Base-by-base conservation (phyloP, 2,888 invertebrate species). In the Hirtodrosophila duncani region DNA sequence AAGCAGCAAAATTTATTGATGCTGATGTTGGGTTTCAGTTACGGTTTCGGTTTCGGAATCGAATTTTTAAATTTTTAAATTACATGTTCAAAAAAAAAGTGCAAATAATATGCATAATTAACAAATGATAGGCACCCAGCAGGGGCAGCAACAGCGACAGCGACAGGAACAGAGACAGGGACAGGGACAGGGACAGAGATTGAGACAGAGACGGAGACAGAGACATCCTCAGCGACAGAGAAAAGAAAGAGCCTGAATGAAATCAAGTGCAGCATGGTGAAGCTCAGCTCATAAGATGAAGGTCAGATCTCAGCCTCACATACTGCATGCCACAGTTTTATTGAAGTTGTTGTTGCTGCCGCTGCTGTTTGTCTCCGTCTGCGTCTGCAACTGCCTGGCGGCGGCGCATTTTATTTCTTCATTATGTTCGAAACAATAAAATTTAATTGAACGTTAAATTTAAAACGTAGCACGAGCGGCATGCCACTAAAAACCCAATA, bases 391-490 rank as follows among this genome's bases (percentile, higher is more conserved):
- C 23, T 57, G 65, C 38, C 65, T 55, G 34, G n/a, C n/a, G n/a
- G 67, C 64, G 59, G 68, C 71, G 49, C 34, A 61, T 57, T 69
- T 69, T 69, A 69, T 71, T 69, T 71, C 71, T 69, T 69, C 71
- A 69, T 69, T 69, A 71, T 64, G 64, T 59, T 51, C 67, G 62
- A 67, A 69, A 71, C 68, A 69, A 69, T 69, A 67, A 71, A 69
- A 69, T 69, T 67, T 71, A 69, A 71, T 69, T 69, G 68, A 71
- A 69, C 68, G 63, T 71, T 69, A 70, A 70, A 69, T 71, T 69
- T 71, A 71, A 67, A 68, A 55, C 64, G 71, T 50, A 71, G 71
- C 68, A 71, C 71, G 71, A 64, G 67, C 37, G 31, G 36, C 24
- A 23, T 31, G 45, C 52, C 46, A 39, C 27, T 14, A 29, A 27